Evolutionary conservation across 2,113 vertebrate genomes (phyloP).

Genomic region (Hucho hucho): DNA sequence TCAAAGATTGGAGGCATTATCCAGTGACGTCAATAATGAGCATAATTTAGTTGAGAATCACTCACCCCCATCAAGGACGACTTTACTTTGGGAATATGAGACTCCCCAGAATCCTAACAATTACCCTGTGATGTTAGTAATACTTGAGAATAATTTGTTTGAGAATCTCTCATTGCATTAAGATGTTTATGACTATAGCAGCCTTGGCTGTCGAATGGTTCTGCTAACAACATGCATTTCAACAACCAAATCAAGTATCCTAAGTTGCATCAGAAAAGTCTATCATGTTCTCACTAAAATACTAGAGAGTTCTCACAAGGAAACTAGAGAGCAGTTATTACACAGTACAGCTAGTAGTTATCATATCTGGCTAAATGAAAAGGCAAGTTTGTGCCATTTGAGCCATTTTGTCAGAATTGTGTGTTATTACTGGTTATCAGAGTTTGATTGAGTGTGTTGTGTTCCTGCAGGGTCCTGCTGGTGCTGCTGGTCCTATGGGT

Average conservation of each 20-base stretch:
- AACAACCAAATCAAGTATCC: slow-evolving; percentile 27
- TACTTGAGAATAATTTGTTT: too few relatives aligned
- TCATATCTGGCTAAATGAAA: neutral
- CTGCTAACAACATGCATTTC: slow-evolving; percentile 18
- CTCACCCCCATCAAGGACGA: too few relatives aligned
- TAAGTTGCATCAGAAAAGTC: slow-evolving; percentile 16
- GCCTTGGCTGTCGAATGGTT: slow-evolving; percentile 2
- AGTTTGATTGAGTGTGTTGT: slow-evolving; percentile 53
- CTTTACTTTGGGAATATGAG: too few relatives aligned
- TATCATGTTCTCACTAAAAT: slow-evolving; percentile 49
- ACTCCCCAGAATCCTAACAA: too few relatives aligned
- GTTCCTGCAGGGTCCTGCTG: slow-evolving; percentile 81
- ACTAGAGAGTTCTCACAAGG: slow-evolving; percentile 14
- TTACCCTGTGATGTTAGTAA: too few relatives aligned
- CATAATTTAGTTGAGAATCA: too few relatives aligned
- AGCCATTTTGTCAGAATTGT: neutral
- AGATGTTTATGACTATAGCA: slow-evolving; percentile 14
- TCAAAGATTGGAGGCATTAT: too few relatives aligned
- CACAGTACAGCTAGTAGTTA: neutral
- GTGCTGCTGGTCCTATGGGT: slow-evolving; percentile 86
- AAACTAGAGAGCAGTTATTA: slow-evolving; percentile 21
- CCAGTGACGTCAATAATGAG: too few relatives aligned
- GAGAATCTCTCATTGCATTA: too few relatives aligned
- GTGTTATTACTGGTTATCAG: slow-evolving; percentile 38
- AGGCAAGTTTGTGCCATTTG: neutral